Conservation (phyloP, 2,797 vertebrate species). For the Pantherophis vulpinus region DNA sequence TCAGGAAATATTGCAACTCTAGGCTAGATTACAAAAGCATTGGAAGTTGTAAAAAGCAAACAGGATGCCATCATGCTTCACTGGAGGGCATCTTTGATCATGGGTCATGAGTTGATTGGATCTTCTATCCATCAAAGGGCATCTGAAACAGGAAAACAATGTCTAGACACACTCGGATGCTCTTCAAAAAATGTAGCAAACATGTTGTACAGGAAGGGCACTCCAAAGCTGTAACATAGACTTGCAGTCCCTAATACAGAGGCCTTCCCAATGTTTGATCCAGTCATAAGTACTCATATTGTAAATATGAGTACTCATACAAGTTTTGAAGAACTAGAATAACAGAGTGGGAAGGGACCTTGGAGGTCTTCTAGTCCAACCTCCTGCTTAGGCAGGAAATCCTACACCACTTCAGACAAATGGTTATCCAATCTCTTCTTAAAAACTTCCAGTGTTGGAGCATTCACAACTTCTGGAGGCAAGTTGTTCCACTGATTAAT, state of each 20-base stretch:
- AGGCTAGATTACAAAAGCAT: background rate
- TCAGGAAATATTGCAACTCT: background rate
- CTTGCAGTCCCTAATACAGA: background rate
- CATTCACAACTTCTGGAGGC: too few species aligned
- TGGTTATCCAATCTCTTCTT: too few species aligned
- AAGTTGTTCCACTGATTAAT: too few species aligned
- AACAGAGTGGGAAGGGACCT: too few species aligned
- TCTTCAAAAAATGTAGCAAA: background rate
- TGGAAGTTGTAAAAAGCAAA: background rate
- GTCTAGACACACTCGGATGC: background rate
- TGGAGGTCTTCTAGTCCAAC: too few species aligned
- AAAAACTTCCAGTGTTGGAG: too few species aligned
- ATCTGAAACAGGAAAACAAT: background rate
- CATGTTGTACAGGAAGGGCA: background rate
- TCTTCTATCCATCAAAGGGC: slow-evolving; percentile 36
- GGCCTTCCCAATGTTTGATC: background rate
- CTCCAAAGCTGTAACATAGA: background rate
- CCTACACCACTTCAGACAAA: too few species aligned
- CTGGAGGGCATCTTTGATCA: background rate
- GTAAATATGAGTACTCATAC: background rate
- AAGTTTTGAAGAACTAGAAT: background rate
- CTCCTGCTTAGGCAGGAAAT: too few species aligned
- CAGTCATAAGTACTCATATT: background rate
- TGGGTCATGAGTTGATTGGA: slow-evolving; percentile 46
- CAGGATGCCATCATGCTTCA: background rate